Conservation (phyloP, 1,140 invertebrate genomes). For the Neelides sp. region DNA sequence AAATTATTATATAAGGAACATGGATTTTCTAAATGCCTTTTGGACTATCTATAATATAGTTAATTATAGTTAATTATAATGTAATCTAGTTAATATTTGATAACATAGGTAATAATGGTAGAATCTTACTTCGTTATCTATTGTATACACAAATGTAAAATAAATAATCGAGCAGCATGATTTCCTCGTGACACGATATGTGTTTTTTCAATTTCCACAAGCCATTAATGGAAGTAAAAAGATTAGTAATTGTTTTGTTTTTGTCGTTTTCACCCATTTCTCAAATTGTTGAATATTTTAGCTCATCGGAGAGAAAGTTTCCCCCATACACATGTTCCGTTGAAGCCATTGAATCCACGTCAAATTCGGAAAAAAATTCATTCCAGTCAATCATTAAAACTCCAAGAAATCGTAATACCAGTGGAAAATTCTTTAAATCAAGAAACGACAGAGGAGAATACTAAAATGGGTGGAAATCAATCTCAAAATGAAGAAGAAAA, state of each 20-base stretch:
- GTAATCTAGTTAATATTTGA: no score
- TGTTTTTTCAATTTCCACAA: background rate
- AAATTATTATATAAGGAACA: background rate
- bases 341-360: conserved; percentile 40
- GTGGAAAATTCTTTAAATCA: background rate
- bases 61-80: no score
- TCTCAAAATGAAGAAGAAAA: no score
- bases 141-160: background rate
- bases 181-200: background rate
- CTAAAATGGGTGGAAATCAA: background rate
- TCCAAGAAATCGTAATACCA: conserved; percentile 3
- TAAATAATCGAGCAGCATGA: background rate
- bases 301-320: conserved; percentile 52
- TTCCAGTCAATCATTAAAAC: conserved; percentile 2
- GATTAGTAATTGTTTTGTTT: background rate
- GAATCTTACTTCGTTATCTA: background rate
- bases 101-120: background rate
- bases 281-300: conserved; percentile 35
- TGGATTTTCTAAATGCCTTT: background rate
- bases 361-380: conserved; percentile 33
- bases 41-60: no score
- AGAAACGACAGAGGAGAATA: background rate
- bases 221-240: background rate
- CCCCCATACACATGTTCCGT: conserved; percentile 49
- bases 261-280: background rate